These are phyloP conservation scores for Aporophyla lueneburgensis DNA, from an alignment of 2,888 invertebrate species.

Conservation along the genomic window DNA sequence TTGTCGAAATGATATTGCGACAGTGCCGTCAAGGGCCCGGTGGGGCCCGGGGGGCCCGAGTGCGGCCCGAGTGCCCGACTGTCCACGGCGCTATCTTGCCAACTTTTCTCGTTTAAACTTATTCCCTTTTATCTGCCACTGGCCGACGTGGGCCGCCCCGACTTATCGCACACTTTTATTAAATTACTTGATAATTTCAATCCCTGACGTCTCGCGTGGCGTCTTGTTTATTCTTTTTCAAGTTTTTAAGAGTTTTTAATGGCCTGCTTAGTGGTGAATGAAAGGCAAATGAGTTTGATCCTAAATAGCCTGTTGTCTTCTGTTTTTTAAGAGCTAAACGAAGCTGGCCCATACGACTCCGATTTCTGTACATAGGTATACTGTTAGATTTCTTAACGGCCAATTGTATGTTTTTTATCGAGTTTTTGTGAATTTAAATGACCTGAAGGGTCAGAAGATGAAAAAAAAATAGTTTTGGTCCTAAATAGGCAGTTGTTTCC, in stretches of 20 bases:
- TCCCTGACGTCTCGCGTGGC: conserved; percentile 76
- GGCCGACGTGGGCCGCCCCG: conserved; percentile 75
- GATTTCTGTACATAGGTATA: too few species aligned
- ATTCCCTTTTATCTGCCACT: conserved; percentile 85
- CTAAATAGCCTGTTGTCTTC: neutral
- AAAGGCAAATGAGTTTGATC: neutral
- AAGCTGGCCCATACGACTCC: too few species aligned
- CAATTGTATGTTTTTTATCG: neutral
- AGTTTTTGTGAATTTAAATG: conserved; percentile 46
- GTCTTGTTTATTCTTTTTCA: conserved; percentile 79
- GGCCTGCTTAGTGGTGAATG: conserved; percentile 1
- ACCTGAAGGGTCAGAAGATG: too few species aligned
- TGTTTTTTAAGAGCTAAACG: too few species aligned
- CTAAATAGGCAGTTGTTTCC: neutral
- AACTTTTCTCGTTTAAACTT: conserved; percentile 90
- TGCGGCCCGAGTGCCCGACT: conserved; percentile 45
- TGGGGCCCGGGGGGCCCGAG: conserved; percentile 33
- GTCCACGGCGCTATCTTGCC: conserved; percentile 72
- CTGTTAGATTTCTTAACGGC: too few species aligned
- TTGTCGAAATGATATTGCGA: conserved; percentile 67
- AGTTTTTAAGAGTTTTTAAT: conserved; percentile 57
- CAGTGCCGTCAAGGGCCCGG: conserved; percentile 57
- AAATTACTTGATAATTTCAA: conserved; percentile 89
- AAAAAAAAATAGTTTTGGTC: neutral
- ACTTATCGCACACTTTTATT: conserved; percentile 85